Conservation (phyloP, 1,140 invertebrate genomes). For the Polypedilum vanderplanki region DNA sequence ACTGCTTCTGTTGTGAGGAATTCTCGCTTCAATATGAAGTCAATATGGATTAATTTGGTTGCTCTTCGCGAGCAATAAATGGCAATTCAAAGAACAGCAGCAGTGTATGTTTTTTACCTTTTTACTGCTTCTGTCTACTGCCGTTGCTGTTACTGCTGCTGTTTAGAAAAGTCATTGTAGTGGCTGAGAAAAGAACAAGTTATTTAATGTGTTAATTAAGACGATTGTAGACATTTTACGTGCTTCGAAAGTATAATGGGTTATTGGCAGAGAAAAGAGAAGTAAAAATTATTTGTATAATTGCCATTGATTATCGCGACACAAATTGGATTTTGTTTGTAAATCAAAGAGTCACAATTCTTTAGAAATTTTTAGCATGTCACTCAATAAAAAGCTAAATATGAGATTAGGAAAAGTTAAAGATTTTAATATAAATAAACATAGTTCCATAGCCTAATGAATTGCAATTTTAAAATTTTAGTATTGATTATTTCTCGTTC, state of each 20-base stretch:
- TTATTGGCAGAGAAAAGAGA: no score
- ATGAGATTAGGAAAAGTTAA: no score
- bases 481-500: no score
- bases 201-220: slow-evolving; percentile 20
- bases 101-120: neutral
- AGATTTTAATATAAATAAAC: no score
- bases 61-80: neutral
- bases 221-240: neutral
- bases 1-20: neutral
- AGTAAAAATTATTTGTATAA: no score
- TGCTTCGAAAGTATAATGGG: neutral
- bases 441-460: no score
- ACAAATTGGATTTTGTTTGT: no score
- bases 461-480: no score
- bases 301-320: no score
- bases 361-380: no score
- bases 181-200: slow-evolving; percentile 4
- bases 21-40: neutral
- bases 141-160: neutral
- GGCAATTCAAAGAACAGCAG: neutral
- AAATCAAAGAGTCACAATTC: no score
- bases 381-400: no score
- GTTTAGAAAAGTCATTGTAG: neutral
- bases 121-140: neutral
- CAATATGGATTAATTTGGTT: slow-evolving; percentile 14